Conservation (phyloP, 2,888 invertebrate genomes). For the Drosophila yooni region DNA sequence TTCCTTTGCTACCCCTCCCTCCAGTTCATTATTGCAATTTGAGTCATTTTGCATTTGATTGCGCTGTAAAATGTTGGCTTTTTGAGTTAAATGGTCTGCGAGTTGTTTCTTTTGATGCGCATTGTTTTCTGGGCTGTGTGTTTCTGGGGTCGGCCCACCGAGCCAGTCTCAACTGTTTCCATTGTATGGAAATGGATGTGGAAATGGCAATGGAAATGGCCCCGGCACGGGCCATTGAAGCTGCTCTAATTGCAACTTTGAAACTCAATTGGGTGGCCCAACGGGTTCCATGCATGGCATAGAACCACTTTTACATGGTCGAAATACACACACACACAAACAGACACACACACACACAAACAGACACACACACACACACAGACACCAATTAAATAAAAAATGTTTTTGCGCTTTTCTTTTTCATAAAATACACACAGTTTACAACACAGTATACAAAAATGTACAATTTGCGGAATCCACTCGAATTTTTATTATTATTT, state of each 20-base stretch:
- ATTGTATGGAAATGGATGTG: conserved; percentile 46
- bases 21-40: neutral
- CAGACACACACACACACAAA: conserved; percentile 19
- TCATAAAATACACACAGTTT: conserved; percentile 41
- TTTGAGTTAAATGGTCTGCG: conserved; percentile 68
- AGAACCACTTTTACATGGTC: conserved; percentile 25
- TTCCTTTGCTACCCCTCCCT: neutral
- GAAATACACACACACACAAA: conserved; percentile 22
- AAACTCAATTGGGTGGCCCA: conserved; percentile 73
- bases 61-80: conserved; percentile 37
- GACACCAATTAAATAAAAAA: conserved; percentile 68
- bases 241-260: conserved; percentile 79
- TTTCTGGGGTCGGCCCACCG: conserved; percentile 2
- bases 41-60: conserved; percentile 30
- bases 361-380: conserved; percentile 26
- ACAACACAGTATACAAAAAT: conserved; percentile 42
- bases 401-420: conserved; percentile 66
- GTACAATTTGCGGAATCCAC: conserved; percentile 50
- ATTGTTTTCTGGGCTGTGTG: conserved; percentile 58
- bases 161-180: conserved; percentile 66
- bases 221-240: conserved; percentile 50
- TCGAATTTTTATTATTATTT: neutral
- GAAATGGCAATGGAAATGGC: neutral
- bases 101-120: conserved; percentile 72
- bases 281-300: conserved; percentile 11